These are phyloP conservation scores for Dolichallabes microphthalmus DNA, from an alignment of 2,113 vertebrate genomes.

Conservation along the genomic window DNA sequence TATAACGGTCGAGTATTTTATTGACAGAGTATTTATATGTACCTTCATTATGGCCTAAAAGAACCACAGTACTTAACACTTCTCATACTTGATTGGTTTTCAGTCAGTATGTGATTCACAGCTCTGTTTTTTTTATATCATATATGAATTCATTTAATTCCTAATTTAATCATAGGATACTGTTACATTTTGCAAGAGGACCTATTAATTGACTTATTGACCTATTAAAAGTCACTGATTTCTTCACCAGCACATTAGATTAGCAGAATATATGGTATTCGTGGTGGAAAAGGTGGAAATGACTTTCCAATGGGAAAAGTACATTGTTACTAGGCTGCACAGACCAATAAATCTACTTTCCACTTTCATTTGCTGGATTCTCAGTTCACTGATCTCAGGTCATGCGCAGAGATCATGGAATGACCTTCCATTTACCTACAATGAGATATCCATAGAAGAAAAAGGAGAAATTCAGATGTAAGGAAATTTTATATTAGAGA, in stretches of 20 bases:
- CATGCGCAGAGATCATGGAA: slow-evolving; percentile 18
- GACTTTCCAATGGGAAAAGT: background rate
- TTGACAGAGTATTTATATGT: background rate
- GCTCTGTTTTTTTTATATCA: background rate
- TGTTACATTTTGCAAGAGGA: background rate
- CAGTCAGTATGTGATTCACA: background rate
- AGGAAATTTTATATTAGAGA: background rate
- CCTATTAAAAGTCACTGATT: background rate
- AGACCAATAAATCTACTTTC: slow-evolving; percentile 52
- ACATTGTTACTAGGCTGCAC: slow-evolving; percentile 39
- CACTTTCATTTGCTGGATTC: slow-evolving; percentile 9
- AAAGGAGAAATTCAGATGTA: background rate
- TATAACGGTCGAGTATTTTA: background rate
- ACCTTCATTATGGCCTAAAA: background rate
- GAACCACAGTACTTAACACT: background rate
- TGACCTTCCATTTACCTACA: slow-evolving; percentile 20
- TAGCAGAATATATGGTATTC: background rate
- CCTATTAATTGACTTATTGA: background rate
- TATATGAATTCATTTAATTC: too few species aligned
- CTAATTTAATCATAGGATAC: background rate
- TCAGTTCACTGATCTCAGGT: background rate
- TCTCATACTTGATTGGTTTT: slow-evolving; percentile 1
- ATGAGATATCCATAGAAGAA: background rate
- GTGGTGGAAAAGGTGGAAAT: background rate
- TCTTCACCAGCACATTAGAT: background rate